A percentile compares a stretch with the other conserved stretches of the same genome.
Conservation (phyloP, 2,113 vertebrate genomes). For the Gasterosteus nipponicus region DNA sequence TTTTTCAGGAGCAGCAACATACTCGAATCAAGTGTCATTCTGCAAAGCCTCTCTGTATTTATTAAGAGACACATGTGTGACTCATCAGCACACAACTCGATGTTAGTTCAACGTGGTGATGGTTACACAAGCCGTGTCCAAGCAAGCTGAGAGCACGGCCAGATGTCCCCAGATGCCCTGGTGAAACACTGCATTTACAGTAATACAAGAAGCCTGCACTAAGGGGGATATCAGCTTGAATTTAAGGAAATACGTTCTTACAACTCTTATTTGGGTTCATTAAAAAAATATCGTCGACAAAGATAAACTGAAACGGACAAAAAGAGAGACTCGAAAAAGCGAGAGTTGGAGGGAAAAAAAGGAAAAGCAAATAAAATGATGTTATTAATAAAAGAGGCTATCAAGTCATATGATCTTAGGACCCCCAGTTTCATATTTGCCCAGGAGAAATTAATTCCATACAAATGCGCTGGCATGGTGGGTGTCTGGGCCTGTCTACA, state of each 20-base stretch:
- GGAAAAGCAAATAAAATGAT: not conserved
- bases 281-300: not conserved
- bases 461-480: conserved; percentile 81
- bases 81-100: conserved; percentile 48
- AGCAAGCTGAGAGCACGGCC: conserved; percentile 17
- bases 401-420: conserved; percentile 65
- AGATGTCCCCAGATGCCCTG: conserved; percentile 21
- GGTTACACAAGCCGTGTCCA: conserved; percentile 26
- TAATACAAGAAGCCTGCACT: not conserved
- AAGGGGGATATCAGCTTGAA: not conserved
- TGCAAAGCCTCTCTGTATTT: conserved; percentile 26
- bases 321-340: not conserved
- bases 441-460: conserved; percentile 90
- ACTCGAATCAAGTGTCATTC: conserved; percentile 53
- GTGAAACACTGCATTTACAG: not conserved
- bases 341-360: not conserved
- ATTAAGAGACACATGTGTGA: conserved; percentile 34
- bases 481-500: conserved; percentile 84
- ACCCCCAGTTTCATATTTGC: conserved; percentile 79
- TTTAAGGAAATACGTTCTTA: not conserved
- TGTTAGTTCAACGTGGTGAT: conserved; percentile 42
- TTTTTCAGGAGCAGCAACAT: conserved; percentile 27
- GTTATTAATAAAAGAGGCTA: conserved; percentile 37
- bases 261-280: not conserved
- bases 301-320: not conserved